These are phyloP conservation scores for Proteles cristata DNA, from an alignment of 2,113 vertebrate species.

Conservation along the genomic window DNA sequence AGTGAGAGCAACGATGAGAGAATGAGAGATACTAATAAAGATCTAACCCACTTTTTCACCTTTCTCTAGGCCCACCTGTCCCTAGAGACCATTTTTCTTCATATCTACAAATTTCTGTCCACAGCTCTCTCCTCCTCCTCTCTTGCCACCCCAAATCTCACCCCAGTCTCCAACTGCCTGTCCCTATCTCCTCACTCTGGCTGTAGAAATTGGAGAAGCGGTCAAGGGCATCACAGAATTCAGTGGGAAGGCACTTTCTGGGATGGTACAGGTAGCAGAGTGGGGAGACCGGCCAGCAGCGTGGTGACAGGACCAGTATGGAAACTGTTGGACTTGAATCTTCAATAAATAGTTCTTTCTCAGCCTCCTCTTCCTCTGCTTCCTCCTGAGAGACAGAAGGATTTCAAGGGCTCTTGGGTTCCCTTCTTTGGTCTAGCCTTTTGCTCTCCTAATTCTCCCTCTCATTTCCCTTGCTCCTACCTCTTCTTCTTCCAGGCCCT, in stretches of 20 bases:
- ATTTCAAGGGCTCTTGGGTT: conserved; percentile 25
- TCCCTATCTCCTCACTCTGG: conserved; percentile 88
- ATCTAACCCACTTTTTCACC: neutral
- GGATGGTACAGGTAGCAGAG: conserved; percentile 92
- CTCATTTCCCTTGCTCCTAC: conserved; percentile 48
- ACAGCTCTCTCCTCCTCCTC: neutral
- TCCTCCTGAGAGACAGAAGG: conserved; percentile 61
- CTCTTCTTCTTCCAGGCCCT: conserved; percentile 41
- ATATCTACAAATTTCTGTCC: neutral
- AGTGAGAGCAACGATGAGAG: neutral
- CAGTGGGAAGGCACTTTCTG: conserved; percentile 83
- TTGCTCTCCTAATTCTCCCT: neutral
- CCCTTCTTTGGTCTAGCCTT: neutral
- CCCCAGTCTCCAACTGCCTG: conserved; percentile 15
- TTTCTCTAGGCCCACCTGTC: neutral
- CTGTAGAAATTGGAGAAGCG: conserved; percentile 93
- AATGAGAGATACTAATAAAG: neutral
- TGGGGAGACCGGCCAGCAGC: conserved; percentile 93
- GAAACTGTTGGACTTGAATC: conserved; percentile 84
- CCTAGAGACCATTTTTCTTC: neutral
- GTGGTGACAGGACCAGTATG: conserved; percentile 93
- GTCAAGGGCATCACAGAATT: conserved; percentile 88
- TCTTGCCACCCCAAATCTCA: conserved; percentile 37
- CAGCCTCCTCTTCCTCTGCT: conserved; percentile 46
- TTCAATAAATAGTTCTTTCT: conserved; percentile 66